Conservation (phyloP, 2,797 vertebrate species). For the Buphagus erythrorhynchus region DNA sequence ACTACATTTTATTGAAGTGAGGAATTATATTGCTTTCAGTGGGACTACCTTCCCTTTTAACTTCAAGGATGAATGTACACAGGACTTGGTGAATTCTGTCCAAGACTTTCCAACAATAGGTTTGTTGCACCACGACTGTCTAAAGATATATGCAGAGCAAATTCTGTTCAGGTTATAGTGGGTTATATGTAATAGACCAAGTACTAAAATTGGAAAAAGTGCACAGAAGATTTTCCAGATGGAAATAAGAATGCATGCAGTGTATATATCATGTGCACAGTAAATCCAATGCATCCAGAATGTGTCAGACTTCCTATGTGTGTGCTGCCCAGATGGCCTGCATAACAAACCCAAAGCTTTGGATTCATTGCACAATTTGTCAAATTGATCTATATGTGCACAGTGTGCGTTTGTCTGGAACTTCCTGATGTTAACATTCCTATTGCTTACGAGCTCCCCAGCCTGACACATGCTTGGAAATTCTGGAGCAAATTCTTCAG, state of each 20-base stretch:
- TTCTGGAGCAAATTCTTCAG: conserved; percentile 13
- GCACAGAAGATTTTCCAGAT: conserved; percentile 61
- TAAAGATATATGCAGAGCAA: not conserved
- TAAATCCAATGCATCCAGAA: conserved; percentile 48
- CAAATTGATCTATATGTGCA: conserved; percentile 43
- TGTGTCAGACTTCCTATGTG: conserved; percentile 62
- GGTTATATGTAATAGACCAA: not conserved
- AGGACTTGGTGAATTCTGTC: not conserved
- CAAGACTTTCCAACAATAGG: not conserved
- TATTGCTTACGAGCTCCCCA: not conserved
- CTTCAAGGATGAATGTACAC: not conserved
- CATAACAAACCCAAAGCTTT: conserved; percentile 60
- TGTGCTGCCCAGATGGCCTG: conserved; percentile 68
- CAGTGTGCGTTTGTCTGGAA: conserved; percentile 36
- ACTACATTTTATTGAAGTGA: not conserved
- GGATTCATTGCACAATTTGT: conserved; percentile 44
- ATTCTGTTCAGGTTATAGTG: not conserved
- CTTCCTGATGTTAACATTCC: conserved; percentile 50
- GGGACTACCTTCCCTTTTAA: not conserved
- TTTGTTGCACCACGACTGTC: not conserved
- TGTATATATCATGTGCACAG: conserved; percentile 8
- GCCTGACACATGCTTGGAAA: conserved; percentile 39
- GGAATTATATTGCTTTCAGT: not conserved
- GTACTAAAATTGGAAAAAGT: conserved; percentile 30
- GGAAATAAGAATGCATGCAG: conserved; percentile 47